Base-by-base conservation (phyloP, 1,140 invertebrate genomes). In the Caenorhabditis brenneri region DNA sequence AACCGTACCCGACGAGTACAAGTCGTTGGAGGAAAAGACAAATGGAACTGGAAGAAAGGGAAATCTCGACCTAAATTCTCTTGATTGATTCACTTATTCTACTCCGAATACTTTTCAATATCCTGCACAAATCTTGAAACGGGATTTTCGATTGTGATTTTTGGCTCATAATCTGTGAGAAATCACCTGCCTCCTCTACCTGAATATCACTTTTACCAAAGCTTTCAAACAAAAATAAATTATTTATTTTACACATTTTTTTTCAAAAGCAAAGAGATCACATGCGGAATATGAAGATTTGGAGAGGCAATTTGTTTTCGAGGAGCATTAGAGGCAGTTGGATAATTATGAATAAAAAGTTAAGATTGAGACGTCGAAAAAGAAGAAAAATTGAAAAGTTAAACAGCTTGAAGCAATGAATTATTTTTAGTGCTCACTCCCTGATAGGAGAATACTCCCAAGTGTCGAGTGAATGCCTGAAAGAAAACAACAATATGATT, bases 391-490 rank as follows among this genome's bases (percentile, higher is more conserved):
- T n/a, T n/a, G n/a, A 65, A 19, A n/a, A 36, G 16, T 46, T 74
- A 74, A 31, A 74, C 65, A 74, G 65, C 65, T 46, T 74, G 65
- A 42, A 74, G 65, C 65, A 74, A 42, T 74, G 65, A 74, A 74
- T 74, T 74, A 36, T 74, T 74, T 74, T 74, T 74, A 27, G 65
- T 74, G 65, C 65, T 74, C 36, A 74, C 65, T 74, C 65, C 65
- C 46, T 74, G 65, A 74, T 74, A 74, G 4, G 65, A 74, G 10
- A 74, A 74, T 2, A 74, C 29, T 74, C 65, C 65, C 0, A 74
- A 22, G 15, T 74, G 36, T 46, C 65, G 65, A 74, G 65, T 74
- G 65, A 74, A 74, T 12, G 65, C 65, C 65, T 74, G n/a, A 24
- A 74, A 74, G 27, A 10, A 12, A 24, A 55, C 19, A 27, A 7